Base-by-base conservation (phyloP, 2,888 invertebrate genomes). In the Saturnia pavonia region DNA sequence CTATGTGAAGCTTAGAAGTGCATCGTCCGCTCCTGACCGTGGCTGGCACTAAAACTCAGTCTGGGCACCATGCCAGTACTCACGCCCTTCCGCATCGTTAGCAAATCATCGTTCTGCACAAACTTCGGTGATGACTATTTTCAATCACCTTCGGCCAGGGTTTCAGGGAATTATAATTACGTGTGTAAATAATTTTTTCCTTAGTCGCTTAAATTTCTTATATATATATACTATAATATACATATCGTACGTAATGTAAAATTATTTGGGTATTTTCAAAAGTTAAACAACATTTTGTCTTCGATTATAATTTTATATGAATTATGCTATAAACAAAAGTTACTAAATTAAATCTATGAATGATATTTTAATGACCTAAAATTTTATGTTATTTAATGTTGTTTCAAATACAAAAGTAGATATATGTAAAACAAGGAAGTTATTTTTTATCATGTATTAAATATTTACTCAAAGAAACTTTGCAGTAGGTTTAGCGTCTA, bases 11-110 rank as follows among this genome's bases (percentile, higher is more conserved):
- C 78, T 76, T 80, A 48, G 74, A 89, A 82, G 93, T 85, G 90
- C 92, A 92, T 91, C 88, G 93, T 72, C 90, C 93, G 93, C 91
- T 91, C 92, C 89, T 92, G 93, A 94, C 93, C 93, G 89, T 93
- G 92, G 90, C 91, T 92, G 92, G 92, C 90, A 57, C 82, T 78
- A 78, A 73, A 74, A 63, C 74, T 75, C 82, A 40, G 22, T 81
- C 77, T 81, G 85, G 91, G 92, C 92, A 91, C 69, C 65, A 75
- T 76, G 92, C 92, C 92, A 92, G 88, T 75, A 77, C 77, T 65
- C 80, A 73, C 83, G 86, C 87, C 88, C 91, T 93, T 92, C 92
- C 92, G 92, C 91, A 88, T 92, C 86, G 88, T 85, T 85, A 79
- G 84, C 85, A 85, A 85, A 87, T 85, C 85, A 85, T 87, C 85